Evolutionary conservation across 1,140 invertebrate species (phyloP), one percentile per base, ranked within the genome.

Genomic region (Bombus ignitus): DNA sequence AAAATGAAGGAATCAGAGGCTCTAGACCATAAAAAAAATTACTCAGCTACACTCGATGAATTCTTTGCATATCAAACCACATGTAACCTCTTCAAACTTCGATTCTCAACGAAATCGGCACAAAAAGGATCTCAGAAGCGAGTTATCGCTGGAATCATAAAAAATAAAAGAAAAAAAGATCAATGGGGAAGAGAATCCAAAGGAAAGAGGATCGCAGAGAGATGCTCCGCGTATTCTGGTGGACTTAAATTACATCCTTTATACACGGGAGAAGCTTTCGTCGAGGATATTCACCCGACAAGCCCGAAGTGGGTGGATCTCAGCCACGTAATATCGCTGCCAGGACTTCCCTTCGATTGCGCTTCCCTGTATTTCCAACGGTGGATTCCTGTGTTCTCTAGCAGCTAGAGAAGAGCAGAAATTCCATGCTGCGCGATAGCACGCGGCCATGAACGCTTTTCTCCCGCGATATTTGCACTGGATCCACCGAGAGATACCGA

Each of bases 381-480:
- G 15, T 22, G 28, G 70, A 2, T 13, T 37, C 47, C 15, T 76
- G 32, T 57, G 74, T 76, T 76, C 22, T 57, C 12, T 12, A 13
- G 10, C 71, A 15, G 25, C 3, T 25, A 25, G 2, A 12, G 18
- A 25, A 37, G 9, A n/a, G 57, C 28, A 25, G 74, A 59, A 88
- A 88, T 72, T 44, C n/a, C 70, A 75, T 72, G 66, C 47, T 22
- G 12, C 84, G 65, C 53, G 66, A 82, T 88, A 35, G 74, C 74
- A 87, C 53, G 77, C 80, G 57, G 39, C 57, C 72, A 44, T 86
- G 77, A 88, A 87, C 73, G 87, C 79, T 78, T 88, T 87, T 83
- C 86, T 87, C 68, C 35, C 25, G 74, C 77, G 79, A 83, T 87
- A 87, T 87, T 87, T 73, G 65, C 59, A 47, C 35, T 39, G 73